These are phyloP conservation scores for Drosophila aff. DNA, from an alignment of 1,140 invertebrate species.

Conservation along the genomic window DNA sequence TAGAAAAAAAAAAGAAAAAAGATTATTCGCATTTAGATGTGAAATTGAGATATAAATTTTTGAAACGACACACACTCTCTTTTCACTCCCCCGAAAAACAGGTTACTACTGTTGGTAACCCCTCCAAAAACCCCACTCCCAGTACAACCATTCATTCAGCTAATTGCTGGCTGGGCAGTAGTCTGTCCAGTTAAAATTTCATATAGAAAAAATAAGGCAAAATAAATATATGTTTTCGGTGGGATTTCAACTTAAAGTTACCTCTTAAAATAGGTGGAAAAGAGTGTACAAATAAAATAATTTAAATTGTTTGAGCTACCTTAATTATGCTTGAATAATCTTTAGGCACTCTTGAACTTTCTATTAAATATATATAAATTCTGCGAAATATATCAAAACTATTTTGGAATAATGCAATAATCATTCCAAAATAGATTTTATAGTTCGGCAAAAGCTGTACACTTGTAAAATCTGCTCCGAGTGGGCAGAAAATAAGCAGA, in stretches of 20 bases:
- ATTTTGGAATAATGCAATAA: constrained; percentile 3
- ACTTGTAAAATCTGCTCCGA: constrained; percentile 1
- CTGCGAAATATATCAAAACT: not conserved
- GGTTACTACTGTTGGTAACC: constrained; percentile 20
- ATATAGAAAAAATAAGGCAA: constrained; percentile 27
- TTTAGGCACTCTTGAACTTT: too few species aligned
- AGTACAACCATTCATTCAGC: constrained; percentile 26
- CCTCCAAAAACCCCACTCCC: not conserved
- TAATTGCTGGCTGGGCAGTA: constrained; percentile 46
- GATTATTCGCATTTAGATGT: constrained; percentile 83
- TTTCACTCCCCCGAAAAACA: constrained; percentile 34
- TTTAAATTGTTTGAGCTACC: not conserved
- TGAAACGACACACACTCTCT: constrained; percentile 67
- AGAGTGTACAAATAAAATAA: not conserved
- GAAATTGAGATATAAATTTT: constrained; percentile 84
- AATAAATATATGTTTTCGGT: not conserved
- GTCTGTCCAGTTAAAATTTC: constrained; percentile 47
- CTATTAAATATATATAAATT: not conserved
- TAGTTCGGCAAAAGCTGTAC: not conserved
- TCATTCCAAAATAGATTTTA: constrained; percentile 5
- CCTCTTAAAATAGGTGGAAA: not conserved
- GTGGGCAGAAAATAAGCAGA: not conserved
- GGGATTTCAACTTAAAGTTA: constrained; percentile 3
- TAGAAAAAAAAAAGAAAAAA: constrained; percentile 53
- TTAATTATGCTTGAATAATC: not conserved